phyloP scores from a whole-genome alignment of 64 coral and sea anemone genomes.

The Montipora cactus region DNA sequence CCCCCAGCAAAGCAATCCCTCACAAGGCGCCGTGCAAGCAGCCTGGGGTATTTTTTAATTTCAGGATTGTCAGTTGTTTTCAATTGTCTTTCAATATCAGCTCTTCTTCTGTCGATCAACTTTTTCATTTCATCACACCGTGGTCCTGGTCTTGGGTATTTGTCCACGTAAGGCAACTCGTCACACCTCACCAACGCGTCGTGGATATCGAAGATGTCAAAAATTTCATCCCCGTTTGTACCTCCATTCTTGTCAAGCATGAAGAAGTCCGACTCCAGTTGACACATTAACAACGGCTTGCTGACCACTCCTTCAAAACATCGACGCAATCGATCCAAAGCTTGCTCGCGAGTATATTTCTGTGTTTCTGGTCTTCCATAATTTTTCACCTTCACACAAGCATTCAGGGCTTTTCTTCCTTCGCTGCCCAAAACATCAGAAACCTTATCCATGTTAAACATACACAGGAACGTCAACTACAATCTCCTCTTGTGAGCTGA shows the following conservation, averaged over 20 bases:
- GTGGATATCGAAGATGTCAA: neutral
- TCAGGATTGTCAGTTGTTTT: neutral
- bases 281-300: too few species aligned
- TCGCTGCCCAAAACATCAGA: too few species aligned
- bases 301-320: neutral
- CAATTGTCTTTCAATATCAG: neutral
- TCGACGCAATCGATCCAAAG: rapidly evolving
- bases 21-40: conserved; percentile 15
- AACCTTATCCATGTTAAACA: too few species aligned
- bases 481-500: too few species aligned
- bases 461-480: too few species aligned
- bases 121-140: neutral
- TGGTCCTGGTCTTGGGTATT: neutral
- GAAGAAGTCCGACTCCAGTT: too few species aligned
- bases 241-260: too few species aligned
- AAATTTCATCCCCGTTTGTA: neutral
- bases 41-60: neutral
- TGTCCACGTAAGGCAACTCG: neutral
- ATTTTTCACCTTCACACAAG: too few species aligned
- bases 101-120: neutral
- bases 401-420: neutral
- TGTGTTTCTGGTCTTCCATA: neutral
- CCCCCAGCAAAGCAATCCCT: conserved; percentile 18
- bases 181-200: neutral
- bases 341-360: neutral